Evolutionary conservation across 2,888 invertebrate species (phyloP).

Genomic region (Yponomeuta plumbellus): DNA sequence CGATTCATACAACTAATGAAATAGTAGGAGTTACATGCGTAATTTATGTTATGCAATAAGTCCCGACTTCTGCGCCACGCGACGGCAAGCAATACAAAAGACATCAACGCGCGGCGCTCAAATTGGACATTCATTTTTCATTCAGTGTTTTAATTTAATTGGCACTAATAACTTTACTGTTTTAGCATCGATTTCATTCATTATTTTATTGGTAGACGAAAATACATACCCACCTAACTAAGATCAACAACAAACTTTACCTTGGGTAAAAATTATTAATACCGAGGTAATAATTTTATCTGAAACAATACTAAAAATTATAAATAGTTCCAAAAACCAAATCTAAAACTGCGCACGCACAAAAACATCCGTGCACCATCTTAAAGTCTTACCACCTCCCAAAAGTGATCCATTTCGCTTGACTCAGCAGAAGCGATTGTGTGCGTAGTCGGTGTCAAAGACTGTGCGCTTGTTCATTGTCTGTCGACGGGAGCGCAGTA

Average conservation of each 20-base stretch:
- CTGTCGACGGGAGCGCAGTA: conserved; percentile 52
- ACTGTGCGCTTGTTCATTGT: conserved; percentile 55
- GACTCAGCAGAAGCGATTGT: not conserved
- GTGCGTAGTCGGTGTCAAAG: conserved; percentile 57
- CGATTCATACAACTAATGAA: not conserved
- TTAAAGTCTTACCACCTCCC: not conserved
- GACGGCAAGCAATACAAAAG: conserved; percentile 16
- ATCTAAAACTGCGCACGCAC: not conserved
- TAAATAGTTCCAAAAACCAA: not conserved
- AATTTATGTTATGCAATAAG: not conserved
- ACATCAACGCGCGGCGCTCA: conserved; percentile 20
- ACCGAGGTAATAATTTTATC: not conserved
- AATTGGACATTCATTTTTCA: not conserved
- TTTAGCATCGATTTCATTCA: not conserved
- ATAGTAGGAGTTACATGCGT: not conserved
- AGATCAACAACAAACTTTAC: not conserved
- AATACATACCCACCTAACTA: not conserved
- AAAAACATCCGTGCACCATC: not conserved
- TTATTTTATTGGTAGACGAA: not conserved
- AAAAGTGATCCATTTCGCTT: conserved; percentile 1
- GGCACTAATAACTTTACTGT: not conserved
- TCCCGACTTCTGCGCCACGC: not conserved
- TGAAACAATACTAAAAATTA: conserved; percentile 8
- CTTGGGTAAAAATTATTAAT: not conserved
- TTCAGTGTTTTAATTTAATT: not conserved